phyloP scores from a whole-genome alignment of 2,888 invertebrate genomes.

The Dynastes maya region DNA sequence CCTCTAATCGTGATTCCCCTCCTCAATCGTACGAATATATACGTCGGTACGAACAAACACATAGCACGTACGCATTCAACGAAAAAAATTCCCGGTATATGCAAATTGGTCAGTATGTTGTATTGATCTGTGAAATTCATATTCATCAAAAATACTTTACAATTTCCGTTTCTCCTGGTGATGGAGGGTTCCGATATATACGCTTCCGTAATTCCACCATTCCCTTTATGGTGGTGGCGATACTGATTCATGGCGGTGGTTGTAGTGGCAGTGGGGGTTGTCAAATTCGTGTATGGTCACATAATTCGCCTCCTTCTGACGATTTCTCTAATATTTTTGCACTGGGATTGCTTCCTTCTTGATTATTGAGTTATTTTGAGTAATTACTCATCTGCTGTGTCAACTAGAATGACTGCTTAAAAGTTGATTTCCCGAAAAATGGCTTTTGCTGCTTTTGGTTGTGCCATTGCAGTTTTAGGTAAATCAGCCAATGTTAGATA shows the following conservation, averaged over 20 bases:
- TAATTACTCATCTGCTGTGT: too few species aligned
- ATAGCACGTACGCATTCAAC: conserved; percentile 7
- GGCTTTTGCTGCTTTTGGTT: too few species aligned
- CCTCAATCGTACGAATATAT: conserved; percentile 7
- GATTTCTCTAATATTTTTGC: background rate
- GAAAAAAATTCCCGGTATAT: conserved; percentile 40
- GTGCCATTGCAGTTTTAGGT: too few species aligned
- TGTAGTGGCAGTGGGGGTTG: background rate
- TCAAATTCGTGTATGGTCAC: background rate
- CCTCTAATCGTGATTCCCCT: conserved; percentile 13
- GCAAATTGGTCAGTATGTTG: conserved; percentile 50
- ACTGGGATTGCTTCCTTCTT: conserved; percentile 27
- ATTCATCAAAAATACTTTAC: conserved; percentile 53
- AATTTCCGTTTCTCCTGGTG: conserved; percentile 46
- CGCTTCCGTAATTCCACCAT: too few species aligned
- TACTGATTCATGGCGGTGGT: background rate
- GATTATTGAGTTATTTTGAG: too few species aligned
- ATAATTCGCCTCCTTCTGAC: too few species aligned
- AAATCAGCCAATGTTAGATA: too few species aligned
- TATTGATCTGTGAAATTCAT: conserved; percentile 52
- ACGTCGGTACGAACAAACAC: background rate
- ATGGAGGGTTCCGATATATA: background rate
- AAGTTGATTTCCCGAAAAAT: too few species aligned
- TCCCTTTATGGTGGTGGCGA: background rate
- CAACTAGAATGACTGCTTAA: too few species aligned